A percentile compares a stretch with the other conserved stretches of the same genome.
phyloP scores from a whole-genome alignment of 2,888 invertebrate genomes.

The Drosophila nr. fundita region DNA sequence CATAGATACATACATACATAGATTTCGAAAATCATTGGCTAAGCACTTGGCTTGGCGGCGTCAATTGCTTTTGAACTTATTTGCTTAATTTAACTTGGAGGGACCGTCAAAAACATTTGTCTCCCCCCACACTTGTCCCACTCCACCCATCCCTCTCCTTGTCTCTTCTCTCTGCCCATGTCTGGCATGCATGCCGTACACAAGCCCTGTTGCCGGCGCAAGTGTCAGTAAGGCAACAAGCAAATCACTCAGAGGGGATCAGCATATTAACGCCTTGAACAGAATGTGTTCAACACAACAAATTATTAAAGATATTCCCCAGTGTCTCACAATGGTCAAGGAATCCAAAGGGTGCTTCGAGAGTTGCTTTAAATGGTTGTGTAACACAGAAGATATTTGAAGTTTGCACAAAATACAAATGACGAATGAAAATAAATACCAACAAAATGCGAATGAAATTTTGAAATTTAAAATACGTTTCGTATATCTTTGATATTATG shows the following conservation, averaged over 20 bases:
- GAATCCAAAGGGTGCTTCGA: background rate
- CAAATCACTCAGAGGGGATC: constrained; percentile 60
- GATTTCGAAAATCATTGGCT: background rate
- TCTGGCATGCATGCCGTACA: background rate
- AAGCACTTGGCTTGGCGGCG: background rate
- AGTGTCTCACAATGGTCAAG: constrained; percentile 1
- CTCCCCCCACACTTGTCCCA: too few species aligned
- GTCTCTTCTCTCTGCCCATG: background rate
- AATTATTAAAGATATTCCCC: background rate
- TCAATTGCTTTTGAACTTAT: constrained; percentile 4
- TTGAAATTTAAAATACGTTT: background rate
- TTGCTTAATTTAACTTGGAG: constrained; percentile 9
- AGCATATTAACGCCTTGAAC: constrained; percentile 44
- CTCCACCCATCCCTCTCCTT: background rate
- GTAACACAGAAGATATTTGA: background rate
- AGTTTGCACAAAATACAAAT: background rate
- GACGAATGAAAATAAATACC: background rate
- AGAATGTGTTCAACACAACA: constrained; percentile 1
- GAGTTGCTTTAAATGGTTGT: background rate
- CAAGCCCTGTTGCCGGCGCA: background rate
- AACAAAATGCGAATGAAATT: background rate
- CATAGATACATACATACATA: background rate
- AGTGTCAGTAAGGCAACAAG: constrained; percentile 4
- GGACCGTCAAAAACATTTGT: background rate
- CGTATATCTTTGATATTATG: background rate